Evolutionary conservation across 2,888 invertebrate genomes (phyloP).

Genomic region (Adelphocoris suturalis): DNA sequence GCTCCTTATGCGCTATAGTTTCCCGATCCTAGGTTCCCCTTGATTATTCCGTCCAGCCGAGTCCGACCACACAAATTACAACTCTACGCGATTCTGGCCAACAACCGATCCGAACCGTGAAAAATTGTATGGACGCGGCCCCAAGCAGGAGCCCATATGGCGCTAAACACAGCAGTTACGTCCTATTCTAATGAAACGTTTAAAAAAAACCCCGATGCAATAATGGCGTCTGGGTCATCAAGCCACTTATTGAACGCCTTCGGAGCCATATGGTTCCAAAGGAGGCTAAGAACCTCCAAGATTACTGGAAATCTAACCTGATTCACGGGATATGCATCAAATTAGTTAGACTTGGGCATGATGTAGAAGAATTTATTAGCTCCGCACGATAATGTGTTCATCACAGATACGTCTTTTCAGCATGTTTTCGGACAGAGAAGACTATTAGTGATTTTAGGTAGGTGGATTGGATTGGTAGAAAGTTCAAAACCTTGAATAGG

Average conservation of each 20-base stretch:
- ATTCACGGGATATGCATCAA: not conserved
- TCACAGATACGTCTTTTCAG: no score
- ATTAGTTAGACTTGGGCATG: not conserved
- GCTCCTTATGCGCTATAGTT: not conserved
- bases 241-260: not conserved
- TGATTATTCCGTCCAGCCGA: slow-evolving; percentile 22
- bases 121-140: not conserved
- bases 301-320: not conserved
- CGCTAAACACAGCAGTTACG: slow-evolving; percentile 13
- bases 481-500: no score
- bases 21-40: not conserved
- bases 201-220: not conserved
- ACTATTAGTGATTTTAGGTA: no score
- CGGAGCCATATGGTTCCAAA: not conserved
- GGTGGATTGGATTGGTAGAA: no score
- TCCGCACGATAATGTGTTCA: no score
- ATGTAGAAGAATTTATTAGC: no score
- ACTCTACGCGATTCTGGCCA: not conserved
- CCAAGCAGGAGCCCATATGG: slow-evolving; percentile 25
- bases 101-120: not conserved
- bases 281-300: not conserved
- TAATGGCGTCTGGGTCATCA: slow-evolving; percentile 2
- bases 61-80: slow-evolving; percentile 5
- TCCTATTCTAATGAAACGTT: slow-evolving; percentile 22
- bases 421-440: no score